These are phyloP conservation scores for Troides helena DNA, from an alignment of 2,888 invertebrate genomes.

Conservation along the genomic window DNA sequence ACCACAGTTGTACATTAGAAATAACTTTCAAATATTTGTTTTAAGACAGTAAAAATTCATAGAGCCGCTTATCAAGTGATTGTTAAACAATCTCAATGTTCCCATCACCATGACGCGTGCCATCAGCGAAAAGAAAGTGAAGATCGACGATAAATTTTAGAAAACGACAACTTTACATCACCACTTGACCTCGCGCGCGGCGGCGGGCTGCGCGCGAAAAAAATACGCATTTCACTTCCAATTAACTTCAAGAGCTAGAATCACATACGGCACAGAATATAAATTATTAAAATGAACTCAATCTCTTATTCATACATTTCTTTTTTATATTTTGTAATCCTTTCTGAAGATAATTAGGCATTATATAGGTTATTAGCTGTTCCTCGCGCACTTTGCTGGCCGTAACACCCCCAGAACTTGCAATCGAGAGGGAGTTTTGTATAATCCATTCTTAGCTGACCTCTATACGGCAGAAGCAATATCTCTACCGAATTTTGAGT, in stretches of 20 bases:
- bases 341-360: too few relatives aligned
- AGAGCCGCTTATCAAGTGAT: too few relatives aligned
- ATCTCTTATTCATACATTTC: conserved; percentile 13
- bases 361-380: too few relatives aligned
- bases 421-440: too few relatives aligned
- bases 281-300: conserved; percentile 30
- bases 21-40: neutral
- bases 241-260: conserved; percentile 42
- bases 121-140: conserved; percentile 33
- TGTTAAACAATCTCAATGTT: conserved; percentile 2
- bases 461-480: too few relatives aligned
- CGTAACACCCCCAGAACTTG: too few relatives aligned
- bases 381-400: too few relatives aligned
- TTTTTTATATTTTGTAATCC: too few relatives aligned
- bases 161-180: conserved; percentile 25
- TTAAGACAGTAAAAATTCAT: neutral
- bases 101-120: conserved; percentile 1
- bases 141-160: conserved; percentile 30
- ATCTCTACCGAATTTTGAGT: too few relatives aligned
- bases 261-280: conserved; percentile 33
- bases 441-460: too few relatives aligned
- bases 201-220: conserved; percentile 30
- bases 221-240: conserved; percentile 41
- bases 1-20: too few relatives aligned
- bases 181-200: conserved; percentile 31